Base-by-base conservation (phyloP, 2,888 invertebrate species). In the Actias luna region DNA sequence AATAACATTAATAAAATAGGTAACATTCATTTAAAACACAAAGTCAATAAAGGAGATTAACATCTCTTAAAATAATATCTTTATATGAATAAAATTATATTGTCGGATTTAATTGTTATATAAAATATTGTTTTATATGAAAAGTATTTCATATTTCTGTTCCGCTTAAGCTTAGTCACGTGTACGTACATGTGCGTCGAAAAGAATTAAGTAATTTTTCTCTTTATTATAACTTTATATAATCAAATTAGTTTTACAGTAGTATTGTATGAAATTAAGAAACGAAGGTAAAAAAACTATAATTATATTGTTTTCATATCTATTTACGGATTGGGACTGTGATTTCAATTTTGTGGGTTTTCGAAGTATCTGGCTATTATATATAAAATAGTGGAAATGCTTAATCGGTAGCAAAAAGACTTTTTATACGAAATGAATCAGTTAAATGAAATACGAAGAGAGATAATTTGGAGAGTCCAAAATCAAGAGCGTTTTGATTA, bases 1-100 rank as follows among this genome's bases (percentile, higher is more conserved):
- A 46, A 71, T 68, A 74, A 67, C 73, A 68, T 70, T 67, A 79
- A 75, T 77, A 77, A 75, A 78, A 74, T 71, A 65, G 67, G 69
- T 66, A 55, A 55, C 29, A 55, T 22, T 46, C 18, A 63, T 63
- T 68, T 67, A 77, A 69, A 70, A 74, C 76, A 73, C 74, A 76
- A 77, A 77, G 80, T 76, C 76, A 71, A 76, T 71, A 67, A 70
- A 55, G 67, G 59, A 76, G 84, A 88, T 87, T 76, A 83, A 77
- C 77, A 88, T 87, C 84, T 74, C 75, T 73, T 71, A 82, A 84
- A 86, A 85, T 88, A 85, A 92, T 89, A 92, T 88, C 91, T 92
- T 84, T 85, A 91, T 91, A 82, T 70, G 80, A 83, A 82, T 85
- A 83, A 82, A 89, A 91, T 90, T 86, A 89, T 82, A 85, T 85